Evolutionary conservation across 2,113 vertebrate species (phyloP).

Genomic region (Helogale parvula): DNA sequence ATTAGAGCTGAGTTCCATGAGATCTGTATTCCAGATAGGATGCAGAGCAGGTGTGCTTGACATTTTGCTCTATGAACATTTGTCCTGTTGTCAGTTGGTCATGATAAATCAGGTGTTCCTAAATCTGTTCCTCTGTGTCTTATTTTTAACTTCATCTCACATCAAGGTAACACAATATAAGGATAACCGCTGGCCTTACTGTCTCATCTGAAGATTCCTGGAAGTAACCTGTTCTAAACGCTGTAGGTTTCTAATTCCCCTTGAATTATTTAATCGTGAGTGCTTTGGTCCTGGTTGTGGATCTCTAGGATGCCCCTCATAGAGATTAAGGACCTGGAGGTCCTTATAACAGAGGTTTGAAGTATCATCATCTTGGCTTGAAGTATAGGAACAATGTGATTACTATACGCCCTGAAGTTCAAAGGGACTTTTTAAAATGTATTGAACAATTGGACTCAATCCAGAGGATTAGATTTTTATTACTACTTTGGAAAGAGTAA

Average conservation of each 20-base stretch:
- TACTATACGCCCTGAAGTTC: neutral
- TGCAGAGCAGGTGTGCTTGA: neutral
- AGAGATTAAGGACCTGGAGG: neutral
- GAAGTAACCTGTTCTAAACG: neutral
- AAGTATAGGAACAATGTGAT: neutral
- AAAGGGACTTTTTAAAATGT: neutral
- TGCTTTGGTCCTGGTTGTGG: neutral
- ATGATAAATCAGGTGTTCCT: neutral
- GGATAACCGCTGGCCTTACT: neutral
- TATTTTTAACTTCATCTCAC: neutral
- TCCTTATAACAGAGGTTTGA: neutral
- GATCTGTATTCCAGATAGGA: too few species aligned
- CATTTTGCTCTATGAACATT: neutral
- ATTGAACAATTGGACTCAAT: neutral
- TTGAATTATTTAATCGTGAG: neutral
- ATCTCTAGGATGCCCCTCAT: neutral
- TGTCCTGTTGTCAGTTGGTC: neutral
- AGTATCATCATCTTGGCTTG: neutral
- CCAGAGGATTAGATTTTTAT: neutral
- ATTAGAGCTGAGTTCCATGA: neutral
- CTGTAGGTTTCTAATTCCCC: neutral
- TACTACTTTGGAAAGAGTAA: neutral
- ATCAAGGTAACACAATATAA: neutral
- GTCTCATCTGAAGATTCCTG: neutral
- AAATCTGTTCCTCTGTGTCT: neutral